phyloP scores from a whole-genome alignment of 1,140 invertebrate species.

The Planococcus citri region DNA sequence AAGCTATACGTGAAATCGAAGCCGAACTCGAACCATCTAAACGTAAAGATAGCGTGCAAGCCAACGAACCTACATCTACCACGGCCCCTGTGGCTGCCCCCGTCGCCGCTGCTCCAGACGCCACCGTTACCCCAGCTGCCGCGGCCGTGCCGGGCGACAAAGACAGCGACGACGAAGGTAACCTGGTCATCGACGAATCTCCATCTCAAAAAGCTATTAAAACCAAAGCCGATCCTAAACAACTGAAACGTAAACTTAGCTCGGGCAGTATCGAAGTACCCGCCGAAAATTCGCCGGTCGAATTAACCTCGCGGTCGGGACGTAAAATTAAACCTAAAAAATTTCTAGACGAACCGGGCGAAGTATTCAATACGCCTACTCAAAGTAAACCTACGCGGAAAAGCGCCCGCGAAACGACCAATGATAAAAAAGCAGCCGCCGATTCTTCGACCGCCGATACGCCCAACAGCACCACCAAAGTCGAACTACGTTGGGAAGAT shows the following conservation, averaged over 20 bases:
- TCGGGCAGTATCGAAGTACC: background rate
- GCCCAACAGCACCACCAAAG: background rate
- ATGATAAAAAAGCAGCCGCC: background rate
- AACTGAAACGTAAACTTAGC: conserved; percentile 12
- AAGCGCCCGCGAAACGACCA: background rate
- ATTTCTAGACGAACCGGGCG: conserved; percentile 24
- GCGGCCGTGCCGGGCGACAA: background rate
- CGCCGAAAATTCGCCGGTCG: conserved; percentile 29
- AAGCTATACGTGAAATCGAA: conserved; percentile 52
- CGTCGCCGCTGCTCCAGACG: no score
- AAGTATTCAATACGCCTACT: background rate
- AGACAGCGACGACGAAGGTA: conserved; percentile 28
- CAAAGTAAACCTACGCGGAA: background rate
- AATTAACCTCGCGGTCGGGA: conserved; percentile 55
- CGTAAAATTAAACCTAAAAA: conserved; percentile 59
- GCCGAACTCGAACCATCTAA: conserved; percentile 28
- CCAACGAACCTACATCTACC: conserved; percentile 11
- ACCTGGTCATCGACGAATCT: conserved; percentile 32
- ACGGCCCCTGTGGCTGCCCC: background rate
- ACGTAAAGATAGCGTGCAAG: conserved; percentile 20
- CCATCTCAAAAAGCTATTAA: conserved; percentile 5
- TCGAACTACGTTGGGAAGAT: background rate
- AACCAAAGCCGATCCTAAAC: background rate
- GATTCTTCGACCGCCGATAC: conserved; percentile 13
- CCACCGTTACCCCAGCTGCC: no score